Evolutionary conservation across 2,797 vertebrate species (phyloP).

Genomic region (Pangasius mekongensis): DNA sequence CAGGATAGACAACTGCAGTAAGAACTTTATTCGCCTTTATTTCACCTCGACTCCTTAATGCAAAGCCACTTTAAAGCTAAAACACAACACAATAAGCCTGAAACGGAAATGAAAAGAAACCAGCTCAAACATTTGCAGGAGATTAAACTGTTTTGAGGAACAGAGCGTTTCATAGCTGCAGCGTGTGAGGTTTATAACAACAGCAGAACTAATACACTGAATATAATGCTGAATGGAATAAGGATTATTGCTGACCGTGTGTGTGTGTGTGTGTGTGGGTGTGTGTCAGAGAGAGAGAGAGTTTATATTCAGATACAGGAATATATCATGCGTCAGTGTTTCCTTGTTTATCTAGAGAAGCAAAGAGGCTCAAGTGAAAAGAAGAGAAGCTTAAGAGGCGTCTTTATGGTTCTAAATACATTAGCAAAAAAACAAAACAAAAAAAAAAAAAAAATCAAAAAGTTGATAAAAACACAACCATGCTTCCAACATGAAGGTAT

Average conservation of each 20-base stretch:
- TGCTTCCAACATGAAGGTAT: conserved; percentile 65
- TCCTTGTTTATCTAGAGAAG: conserved; percentile 13
- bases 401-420: neutral
- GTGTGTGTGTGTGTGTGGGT: conserved; percentile 1
- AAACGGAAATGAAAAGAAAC: conserved; percentile 8
- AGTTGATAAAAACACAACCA: neutral
- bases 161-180: conserved; percentile 10
- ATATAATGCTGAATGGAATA: conserved; percentile 26
- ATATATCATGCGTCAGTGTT: conserved; percentile 36
- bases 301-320: conserved; percentile 30
- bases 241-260: conserved; percentile 16
- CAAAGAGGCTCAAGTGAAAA: neutral
- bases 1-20: conserved; percentile 23
- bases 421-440: neutral
- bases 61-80: conserved; percentile 32
- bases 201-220: conserved; percentile 39
- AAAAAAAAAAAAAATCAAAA: neutral
- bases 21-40: conserved; percentile 50
- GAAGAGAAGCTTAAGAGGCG: neutral
- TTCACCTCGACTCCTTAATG: conserved; percentile 37
- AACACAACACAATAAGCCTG: conserved; percentile 38
- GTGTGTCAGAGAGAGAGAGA: neutral
- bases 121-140: neutral
- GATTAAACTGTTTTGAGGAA: conserved; percentile 6
- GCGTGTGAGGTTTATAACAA: conserved; percentile 5